A percentile compares a stretch with the other conserved stretches of the same genome.
These are phyloP conservation scores for Scaptomyza tumidula DNA, from an alignment of 2,888 invertebrate species.

Conservation along the genomic window DNA sequence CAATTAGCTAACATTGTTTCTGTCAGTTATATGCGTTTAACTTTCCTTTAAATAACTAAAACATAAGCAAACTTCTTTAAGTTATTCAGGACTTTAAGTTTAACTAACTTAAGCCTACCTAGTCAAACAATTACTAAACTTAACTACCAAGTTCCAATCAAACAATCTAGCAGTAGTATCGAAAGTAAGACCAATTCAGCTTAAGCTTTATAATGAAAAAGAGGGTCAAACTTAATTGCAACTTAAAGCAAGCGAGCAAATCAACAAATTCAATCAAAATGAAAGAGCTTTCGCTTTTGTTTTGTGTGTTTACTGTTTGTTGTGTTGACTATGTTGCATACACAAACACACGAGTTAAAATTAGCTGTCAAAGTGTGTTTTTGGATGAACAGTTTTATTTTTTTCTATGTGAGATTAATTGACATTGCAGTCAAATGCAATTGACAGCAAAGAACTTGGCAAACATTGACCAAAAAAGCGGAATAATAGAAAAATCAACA, in stretches of 20 bases:
- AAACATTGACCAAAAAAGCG: conserved; percentile 40
- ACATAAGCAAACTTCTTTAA: no score
- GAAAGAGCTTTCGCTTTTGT: conserved; percentile 13
- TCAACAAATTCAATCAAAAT: conserved; percentile 1
- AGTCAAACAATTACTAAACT: no score
- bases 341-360: conserved; percentile 17
- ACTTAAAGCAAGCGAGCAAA: background rate
- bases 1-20: conserved; percentile 20
- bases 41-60: conserved; percentile 11
- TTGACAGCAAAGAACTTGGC: conserved; percentile 27
- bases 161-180: background rate
- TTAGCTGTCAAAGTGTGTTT: conserved; percentile 48
- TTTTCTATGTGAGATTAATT: conserved; percentile 27
- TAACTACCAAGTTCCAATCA: no score
- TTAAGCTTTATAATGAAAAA: background rate
- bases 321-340: conserved; percentile 17
- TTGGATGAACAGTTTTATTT: conserved; percentile 29
- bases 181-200: background rate
- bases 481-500: conserved; percentile 54
- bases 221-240: conserved; percentile 3
- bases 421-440: conserved; percentile 34
- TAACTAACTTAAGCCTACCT: background rate
- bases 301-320: conserved; percentile 2
- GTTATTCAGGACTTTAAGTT: background rate
- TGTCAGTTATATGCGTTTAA: conserved; percentile 61